Base-by-base conservation (phyloP, 2,797 vertebrate genomes). In the Erithacus rubecula region DNA sequence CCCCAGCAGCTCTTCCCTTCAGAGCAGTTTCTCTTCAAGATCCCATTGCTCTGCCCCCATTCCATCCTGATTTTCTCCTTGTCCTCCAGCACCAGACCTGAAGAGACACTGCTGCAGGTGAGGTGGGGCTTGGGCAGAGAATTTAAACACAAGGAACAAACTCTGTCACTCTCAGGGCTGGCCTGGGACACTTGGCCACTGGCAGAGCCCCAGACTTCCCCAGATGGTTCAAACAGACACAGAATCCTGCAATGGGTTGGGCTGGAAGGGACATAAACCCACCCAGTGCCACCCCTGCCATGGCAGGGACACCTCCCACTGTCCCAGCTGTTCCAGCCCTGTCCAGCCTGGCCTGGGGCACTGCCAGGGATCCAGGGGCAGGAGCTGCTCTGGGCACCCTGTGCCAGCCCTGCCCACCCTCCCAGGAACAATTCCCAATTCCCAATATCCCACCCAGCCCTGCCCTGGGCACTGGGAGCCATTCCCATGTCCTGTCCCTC, bases 241-340 rank as follows among this genome's bases (percentile, higher is more conserved):
- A 30, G 34, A 60, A 30, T 60, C 24, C 14, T 52, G 18, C 14
- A 9, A 12, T 46, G 20, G 15, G 21, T 24, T 65, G 11, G 30
- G 9, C 39, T 1, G 11, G 4, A 26, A 30, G 13, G 20, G n/a
- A n/a, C 29, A 13, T 2, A 58, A 58, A 3, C 3, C 8, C 36
- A 6, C 0, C 29, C 55, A 27, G 3, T 32, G 1, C 36, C n/a
- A 9, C 12, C 43, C 65, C 65, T 37, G 36, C 32, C 58, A 20
- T 24, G 32, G 32, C 51, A 71, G 67, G 75, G 59, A 79, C 75
- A n/a, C 19, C 52, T 72, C 0, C 84, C 67, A 37, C 67, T 36
- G 4, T 22, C 74, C 83, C 64, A 63, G 41, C 1, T 18, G 65
- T 36, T 63, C 74, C 6, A 24, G 29, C 55, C 65, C 78, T 11